A percentile compares a stretch with the other conserved stretches of the same genome.
Conservation (phyloP, 2,113 vertebrate genomes). For the Arvicanthis niloticus region DNA sequence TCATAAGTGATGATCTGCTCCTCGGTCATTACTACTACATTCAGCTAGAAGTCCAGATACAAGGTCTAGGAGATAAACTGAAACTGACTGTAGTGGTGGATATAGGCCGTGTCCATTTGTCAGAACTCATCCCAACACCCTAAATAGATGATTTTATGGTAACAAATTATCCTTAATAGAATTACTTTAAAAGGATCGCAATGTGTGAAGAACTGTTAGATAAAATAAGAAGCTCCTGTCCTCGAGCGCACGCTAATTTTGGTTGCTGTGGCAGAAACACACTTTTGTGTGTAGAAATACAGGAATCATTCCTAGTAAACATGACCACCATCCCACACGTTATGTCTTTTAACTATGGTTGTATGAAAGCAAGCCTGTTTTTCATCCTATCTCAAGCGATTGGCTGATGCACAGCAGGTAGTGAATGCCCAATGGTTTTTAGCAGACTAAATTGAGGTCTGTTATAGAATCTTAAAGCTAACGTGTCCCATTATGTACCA, state of each 20-base stretch:
- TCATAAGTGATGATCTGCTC: conserved; percentile 83
- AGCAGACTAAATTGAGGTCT: neutral
- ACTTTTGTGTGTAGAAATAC: neutral
- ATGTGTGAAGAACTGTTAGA: neutral
- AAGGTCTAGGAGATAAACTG: conserved; percentile 42
- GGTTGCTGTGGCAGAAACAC: neutral
- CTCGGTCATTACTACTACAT: neutral
- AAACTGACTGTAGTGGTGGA: conserved; percentile 12
- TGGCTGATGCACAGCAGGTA: neutral
- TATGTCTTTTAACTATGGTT: neutral
- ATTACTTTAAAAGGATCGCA: neutral
- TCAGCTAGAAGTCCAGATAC: conserved; percentile 47
- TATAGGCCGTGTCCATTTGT: neutral
- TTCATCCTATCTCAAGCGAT: neutral
- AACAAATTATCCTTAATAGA: conserved; percentile 2
- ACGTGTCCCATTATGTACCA: neutral
- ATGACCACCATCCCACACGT: neutral
- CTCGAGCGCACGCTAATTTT: neutral
- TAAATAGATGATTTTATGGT: conserved; percentile 44
- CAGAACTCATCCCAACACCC: conserved; percentile 40
- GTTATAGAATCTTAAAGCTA: neutral
- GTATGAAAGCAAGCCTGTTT: neutral
- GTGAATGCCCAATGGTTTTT: neutral
- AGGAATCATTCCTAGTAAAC: neutral
- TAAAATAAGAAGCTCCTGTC: neutral